phyloP scores from a whole-genome alignment of 2,797 vertebrate genomes.

The Labroides dimidiatus region DNA sequence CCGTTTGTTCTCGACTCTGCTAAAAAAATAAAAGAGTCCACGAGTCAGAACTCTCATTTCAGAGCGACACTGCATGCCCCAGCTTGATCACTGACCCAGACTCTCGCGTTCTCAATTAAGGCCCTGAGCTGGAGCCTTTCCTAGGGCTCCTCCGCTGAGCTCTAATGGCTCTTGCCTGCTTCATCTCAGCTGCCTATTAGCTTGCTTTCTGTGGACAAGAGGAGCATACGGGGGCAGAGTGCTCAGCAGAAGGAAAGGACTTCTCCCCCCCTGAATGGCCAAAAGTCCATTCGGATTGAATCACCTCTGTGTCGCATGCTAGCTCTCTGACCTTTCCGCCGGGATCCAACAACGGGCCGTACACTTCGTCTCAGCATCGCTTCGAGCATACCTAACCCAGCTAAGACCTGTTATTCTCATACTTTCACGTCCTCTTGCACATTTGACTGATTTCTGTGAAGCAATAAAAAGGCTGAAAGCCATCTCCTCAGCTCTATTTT shows the following conservation, averaged over 20 bases:
- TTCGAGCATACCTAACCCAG: slow-evolving; percentile 40
- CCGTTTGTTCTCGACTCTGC: slow-evolving; percentile 48
- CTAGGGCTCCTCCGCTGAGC: slow-evolving; percentile 62
- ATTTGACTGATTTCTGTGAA: slow-evolving; percentile 16
- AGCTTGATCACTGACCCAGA: slow-evolving; percentile 75
- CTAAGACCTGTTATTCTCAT: slow-evolving; percentile 30
- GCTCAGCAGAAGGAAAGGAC: slow-evolving; percentile 59
- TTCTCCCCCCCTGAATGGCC: slow-evolving; percentile 68
- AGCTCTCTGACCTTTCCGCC: slow-evolving; percentile 76
- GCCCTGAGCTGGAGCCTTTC: slow-evolving; percentile 55
- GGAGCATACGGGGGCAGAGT: slow-evolving; percentile 56
- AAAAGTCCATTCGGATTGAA: slow-evolving; percentile 71
- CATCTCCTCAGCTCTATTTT: not conserved
- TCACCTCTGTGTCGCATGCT: slow-evolving; percentile 73
- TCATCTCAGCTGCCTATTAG: slow-evolving; percentile 73
- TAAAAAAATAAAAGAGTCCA: slow-evolving; percentile 49
- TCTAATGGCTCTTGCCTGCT: slow-evolving; percentile 71
- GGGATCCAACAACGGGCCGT: slow-evolving; percentile 64
- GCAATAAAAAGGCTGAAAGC: slow-evolving; percentile 1
- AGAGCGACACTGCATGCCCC: slow-evolving; percentile 40
- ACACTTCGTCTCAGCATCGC: slow-evolving; percentile 59
- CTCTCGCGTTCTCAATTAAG: slow-evolving; percentile 75
- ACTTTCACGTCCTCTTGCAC: slow-evolving; percentile 28
- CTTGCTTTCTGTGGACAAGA: slow-evolving; percentile 66
- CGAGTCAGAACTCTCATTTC: slow-evolving; percentile 63